phyloP scores from a whole-genome alignment of 2,113 vertebrate genomes.

The Sphyrna mokarran region DNA sequence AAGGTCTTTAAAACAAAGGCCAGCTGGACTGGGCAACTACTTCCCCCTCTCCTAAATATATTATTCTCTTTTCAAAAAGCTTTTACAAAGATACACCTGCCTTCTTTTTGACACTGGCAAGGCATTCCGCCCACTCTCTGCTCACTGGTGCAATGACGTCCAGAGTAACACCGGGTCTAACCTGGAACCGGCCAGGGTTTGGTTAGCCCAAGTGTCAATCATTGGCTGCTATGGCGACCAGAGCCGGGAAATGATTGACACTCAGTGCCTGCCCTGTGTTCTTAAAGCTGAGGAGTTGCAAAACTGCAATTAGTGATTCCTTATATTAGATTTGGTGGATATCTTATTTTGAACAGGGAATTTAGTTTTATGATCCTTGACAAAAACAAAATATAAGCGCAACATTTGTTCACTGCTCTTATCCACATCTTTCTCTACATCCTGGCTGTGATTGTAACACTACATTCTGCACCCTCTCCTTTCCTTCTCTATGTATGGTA shows the following conservation, averaged over 20 bases:
- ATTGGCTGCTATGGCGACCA: not conserved
- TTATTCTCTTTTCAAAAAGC: slow-evolving; percentile 14
- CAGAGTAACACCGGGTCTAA: not conserved
- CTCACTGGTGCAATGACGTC: not conserved
- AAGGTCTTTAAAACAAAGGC: not conserved
- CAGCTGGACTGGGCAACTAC: slow-evolving; percentile 12
- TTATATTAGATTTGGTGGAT: not conserved
- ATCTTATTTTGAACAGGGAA: not conserved
- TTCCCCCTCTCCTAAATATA: not conserved
- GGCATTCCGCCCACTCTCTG: not conserved
- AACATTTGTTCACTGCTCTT: not conserved
- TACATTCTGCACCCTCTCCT: too few relatives aligned
- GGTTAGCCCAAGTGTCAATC: not conserved
- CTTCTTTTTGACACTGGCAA: slow-evolving; percentile 6
- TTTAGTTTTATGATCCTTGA: too few relatives aligned
- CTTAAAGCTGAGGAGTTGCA: slow-evolving; percentile 33
- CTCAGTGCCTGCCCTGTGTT: not conserved
- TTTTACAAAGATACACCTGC: slow-evolving; percentile 3
- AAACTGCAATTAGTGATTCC: slow-evolving; percentile 1
- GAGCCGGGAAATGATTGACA: not conserved
- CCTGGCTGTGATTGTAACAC: too few relatives aligned
- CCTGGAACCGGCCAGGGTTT: not conserved
- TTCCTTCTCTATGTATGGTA: too few relatives aligned
- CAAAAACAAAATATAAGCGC: not conserved
- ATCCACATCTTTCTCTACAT: not conserved